These are phyloP conservation scores for Microplitis deprimator DNA, from an alignment of 2,888 invertebrate species.

Conservation along the genomic window DNA sequence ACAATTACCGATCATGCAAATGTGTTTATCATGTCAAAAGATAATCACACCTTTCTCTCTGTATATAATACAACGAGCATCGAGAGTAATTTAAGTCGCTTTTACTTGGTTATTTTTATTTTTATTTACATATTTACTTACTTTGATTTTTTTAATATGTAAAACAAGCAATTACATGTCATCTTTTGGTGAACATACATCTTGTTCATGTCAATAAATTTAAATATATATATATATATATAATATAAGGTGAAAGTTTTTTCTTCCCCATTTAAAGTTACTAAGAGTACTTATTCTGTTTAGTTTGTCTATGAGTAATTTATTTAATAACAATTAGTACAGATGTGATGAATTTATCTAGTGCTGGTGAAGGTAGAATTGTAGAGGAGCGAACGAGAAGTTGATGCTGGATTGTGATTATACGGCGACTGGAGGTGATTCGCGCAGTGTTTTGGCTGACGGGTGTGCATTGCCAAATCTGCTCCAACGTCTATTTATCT, in stretches of 20 bases:
- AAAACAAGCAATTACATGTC: slow-evolving; percentile 11
- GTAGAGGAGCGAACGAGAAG: too few relatives aligned
- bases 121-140: neutral
- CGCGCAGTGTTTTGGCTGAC: too few relatives aligned
- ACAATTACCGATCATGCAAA: slow-evolving; percentile 17
- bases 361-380: too few relatives aligned
- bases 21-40: neutral
- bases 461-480: too few relatives aligned
- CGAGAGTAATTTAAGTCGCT: too few relatives aligned
- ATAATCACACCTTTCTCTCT: slow-evolving; percentile 23
- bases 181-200: neutral
- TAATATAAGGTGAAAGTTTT: neutral
- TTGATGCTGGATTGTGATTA: too few relatives aligned
- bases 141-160: neutral
- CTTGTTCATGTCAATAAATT: neutral
- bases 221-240: neutral
- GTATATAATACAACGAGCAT: too few relatives aligned
- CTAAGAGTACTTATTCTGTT: neutral
- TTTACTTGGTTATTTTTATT: neutral
- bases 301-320: too few relatives aligned
- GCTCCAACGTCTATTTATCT: too few relatives aligned
- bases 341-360: too few relatives aligned
- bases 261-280: neutral
- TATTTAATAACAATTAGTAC: too few relatives aligned
- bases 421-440: too few relatives aligned